phyloP scores from a whole-genome alignment of 2,113 vertebrate species.

The Embiotoca jacksoni region DNA sequence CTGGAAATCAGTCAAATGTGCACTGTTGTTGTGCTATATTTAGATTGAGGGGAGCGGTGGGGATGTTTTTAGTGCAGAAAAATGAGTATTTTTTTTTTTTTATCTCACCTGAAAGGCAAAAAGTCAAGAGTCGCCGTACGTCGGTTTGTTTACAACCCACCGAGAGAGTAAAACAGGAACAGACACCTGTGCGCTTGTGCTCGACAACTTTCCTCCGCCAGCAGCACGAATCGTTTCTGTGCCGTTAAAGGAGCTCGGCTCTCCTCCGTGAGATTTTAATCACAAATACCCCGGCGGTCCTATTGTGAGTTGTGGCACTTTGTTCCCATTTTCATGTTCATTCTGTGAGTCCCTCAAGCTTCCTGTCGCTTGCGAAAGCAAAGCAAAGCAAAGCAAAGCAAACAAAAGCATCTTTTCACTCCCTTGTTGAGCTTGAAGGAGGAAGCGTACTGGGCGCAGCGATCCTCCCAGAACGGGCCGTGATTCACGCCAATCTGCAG shows the following conservation, averaged over 20 bases:
- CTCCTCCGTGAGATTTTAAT: conserved; percentile 50
- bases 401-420: conserved; percentile 90
- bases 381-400: conserved; percentile 81
- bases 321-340: conserved; percentile 67
- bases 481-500: conserved; percentile 60
- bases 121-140: neutral
- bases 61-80: neutral
- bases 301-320: conserved; percentile 57
- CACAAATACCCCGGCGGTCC: conserved; percentile 30
- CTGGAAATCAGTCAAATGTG: conserved; percentile 21
- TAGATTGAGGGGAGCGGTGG: neutral
- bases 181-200: conserved; percentile 36
- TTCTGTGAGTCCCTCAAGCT: conserved; percentile 77
- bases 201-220: conserved; percentile 12
- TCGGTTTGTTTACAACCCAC: conserved; percentile 5
- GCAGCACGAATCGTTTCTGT: neutral
- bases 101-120: neutral
- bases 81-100: too few species aligned
- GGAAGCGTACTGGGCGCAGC: conserved; percentile 38
- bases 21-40: conserved; percentile 1
- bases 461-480: conserved; percentile 1
- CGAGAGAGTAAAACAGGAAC: conserved; percentile 50
- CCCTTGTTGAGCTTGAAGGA: conserved; percentile 56
- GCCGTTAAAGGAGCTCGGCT: neutral
- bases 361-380: conserved; percentile 82